These are phyloP conservation scores for Lacerta viridis DNA, from an alignment of 2,797 vertebrate genomes.

Conservation along the genomic window DNA sequence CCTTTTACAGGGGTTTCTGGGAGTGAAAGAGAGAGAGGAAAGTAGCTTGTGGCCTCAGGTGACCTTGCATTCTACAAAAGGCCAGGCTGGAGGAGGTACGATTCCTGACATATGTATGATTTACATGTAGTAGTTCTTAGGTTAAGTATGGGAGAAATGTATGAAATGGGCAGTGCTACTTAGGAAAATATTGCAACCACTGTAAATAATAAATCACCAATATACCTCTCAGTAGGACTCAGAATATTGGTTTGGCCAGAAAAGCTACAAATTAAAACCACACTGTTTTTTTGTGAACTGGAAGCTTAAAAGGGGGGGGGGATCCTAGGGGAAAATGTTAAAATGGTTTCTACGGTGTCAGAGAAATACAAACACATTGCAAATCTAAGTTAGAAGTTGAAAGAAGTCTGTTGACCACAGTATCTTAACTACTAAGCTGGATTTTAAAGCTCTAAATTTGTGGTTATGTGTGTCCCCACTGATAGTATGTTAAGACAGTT, in stretches of 20 bases:
- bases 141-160: slow-evolving; percentile 46
- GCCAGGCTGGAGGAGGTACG: neutral
- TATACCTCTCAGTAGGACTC: slow-evolving; percentile 53
- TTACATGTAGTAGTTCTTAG: slow-evolving; percentile 34
- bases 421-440: neutral
- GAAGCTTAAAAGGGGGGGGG: slow-evolving; percentile 43
- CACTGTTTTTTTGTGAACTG: slow-evolving; percentile 40
- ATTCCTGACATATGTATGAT: slow-evolving; percentile 11
- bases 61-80: neutral
- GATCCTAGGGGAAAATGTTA: slow-evolving; percentile 4
- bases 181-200: slow-evolving; percentile 37
- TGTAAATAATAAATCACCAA: slow-evolving; percentile 45
- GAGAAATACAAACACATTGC: slow-evolving; percentile 30
- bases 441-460: slow-evolving; percentile 13
- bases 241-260: slow-evolving; percentile 50
- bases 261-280: slow-evolving; percentile 56
- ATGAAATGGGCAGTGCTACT: slow-evolving; percentile 20
- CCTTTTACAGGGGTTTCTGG: neutral
- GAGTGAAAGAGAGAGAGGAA: neutral
- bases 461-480: neutral
- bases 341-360: neutral
- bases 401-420: neutral
- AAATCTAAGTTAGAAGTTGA: slow-evolving; percentile 24
- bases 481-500: neutral
- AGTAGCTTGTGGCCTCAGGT: neutral